Conservation (phyloP, 2,113 vertebrate species). For the Cardinalis cardinalis region DNA sequence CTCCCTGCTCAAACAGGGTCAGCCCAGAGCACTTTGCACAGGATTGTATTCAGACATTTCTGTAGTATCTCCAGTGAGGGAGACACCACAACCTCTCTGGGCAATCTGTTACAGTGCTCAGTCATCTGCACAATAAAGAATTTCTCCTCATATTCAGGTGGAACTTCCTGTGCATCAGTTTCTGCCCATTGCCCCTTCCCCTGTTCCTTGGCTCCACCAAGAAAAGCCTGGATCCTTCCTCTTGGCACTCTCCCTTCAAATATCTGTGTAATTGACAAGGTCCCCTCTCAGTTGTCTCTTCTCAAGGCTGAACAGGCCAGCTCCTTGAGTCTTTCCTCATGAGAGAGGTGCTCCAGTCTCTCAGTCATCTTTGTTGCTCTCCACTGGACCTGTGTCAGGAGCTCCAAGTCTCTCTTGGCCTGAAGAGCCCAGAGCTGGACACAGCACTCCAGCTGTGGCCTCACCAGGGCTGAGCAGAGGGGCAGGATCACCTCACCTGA, state of each 20-base stretch:
- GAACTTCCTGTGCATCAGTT: neutral
- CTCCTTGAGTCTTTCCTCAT: neutral
- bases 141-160: neutral
- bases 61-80: neutral
- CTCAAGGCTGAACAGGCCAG: neutral
- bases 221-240: neutral
- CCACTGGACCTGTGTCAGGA: neutral
- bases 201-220: neutral
- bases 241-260: neutral
- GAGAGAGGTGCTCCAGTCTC: neutral
- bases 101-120: neutral
- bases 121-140: neutral
- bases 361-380: neutral
- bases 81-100: neutral
- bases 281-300: neutral
- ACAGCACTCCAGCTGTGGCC: neutral
- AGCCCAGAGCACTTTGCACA: neutral
- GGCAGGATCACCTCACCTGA: neutral
- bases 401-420: neutral
- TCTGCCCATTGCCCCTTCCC: neutral
- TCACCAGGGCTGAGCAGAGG: neutral
- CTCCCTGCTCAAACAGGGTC: neutral
- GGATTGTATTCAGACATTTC: neutral
- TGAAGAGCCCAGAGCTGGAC: neutral
- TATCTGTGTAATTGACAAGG: neutral